phyloP scores from a whole-genome alignment of 2,113 vertebrate species.

The Seriola aureovittata region DNA sequence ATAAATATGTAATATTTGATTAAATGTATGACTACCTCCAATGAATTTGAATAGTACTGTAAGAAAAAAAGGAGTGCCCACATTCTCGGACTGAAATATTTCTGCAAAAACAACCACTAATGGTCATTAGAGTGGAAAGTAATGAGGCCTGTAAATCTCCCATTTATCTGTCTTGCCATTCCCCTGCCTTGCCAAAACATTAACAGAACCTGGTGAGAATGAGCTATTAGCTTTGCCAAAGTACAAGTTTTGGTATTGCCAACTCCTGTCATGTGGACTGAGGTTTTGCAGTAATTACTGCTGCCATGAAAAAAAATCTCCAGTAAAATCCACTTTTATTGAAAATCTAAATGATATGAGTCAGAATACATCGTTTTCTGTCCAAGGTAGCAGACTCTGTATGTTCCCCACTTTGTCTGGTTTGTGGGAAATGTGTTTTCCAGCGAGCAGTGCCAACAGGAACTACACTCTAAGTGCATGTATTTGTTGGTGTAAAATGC shows the following conservation, averaged over 20 bases:
- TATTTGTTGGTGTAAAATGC: neutral
- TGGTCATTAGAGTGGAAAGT: conserved; percentile 34
- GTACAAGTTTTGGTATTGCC: conserved; percentile 42
- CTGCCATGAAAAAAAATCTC: conserved; percentile 25
- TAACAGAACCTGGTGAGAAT: conserved; percentile 55
- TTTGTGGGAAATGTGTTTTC: neutral
- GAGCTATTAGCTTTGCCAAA: conserved; percentile 39
- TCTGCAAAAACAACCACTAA: conserved; percentile 27
- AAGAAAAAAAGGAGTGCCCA: neutral
- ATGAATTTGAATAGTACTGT: neutral
- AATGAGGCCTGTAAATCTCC: conserved; percentile 44
- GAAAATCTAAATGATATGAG: conserved; percentile 36
- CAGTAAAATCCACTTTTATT: conserved; percentile 32
- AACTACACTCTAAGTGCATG: neutral
- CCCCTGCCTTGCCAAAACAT: conserved; percentile 50
- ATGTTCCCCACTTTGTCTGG: conserved; percentile 14
- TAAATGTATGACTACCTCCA: neutral
- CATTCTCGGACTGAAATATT: conserved; percentile 25
- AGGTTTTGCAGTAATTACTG: conserved; percentile 37
- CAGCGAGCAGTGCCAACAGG: neutral
- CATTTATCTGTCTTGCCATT: conserved; percentile 35
- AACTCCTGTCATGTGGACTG: conserved; percentile 44
- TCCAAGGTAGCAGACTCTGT: conserved; percentile 33
- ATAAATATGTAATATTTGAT: conserved; percentile 13
- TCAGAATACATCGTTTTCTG: conserved; percentile 34